Conservation (phyloP, 2,797 vertebrate genomes). For the Poeciliopsis presidionis region DNA sequence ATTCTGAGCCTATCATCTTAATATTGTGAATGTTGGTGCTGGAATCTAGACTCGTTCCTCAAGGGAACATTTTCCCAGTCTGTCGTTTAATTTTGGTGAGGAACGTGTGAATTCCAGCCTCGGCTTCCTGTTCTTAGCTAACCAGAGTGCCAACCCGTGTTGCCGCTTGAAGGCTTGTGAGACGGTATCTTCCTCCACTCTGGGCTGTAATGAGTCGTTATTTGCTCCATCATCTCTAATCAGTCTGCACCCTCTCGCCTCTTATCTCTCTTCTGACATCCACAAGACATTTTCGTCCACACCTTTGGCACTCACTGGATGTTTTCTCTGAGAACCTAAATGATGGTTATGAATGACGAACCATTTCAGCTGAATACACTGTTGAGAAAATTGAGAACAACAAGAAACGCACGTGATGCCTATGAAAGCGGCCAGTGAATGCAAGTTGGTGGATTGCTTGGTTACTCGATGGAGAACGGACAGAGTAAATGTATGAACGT, state of each 20-base stretch:
- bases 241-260: neutral
- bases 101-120: neutral
- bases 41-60: neutral
- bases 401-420: neutral
- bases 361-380: neutral
- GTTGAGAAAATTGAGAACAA: neutral
- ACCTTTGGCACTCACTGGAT: neutral
- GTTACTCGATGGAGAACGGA: neutral
- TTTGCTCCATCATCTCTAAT: neutral
- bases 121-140: neutral
- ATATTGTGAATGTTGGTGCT: neutral
- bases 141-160: neutral
- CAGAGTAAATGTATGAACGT: neutral
- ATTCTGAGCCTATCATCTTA: neutral
- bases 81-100: neutral
- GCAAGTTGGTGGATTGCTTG: neutral
- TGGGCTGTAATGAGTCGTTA: slow-evolving; percentile 3
- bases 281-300: neutral
- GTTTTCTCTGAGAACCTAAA: neutral
- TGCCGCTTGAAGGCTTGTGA: neutral
- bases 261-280: neutral
- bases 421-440: neutral
- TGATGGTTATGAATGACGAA: neutral
- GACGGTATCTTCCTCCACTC: neutral
- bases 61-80: neutral